A percentile compares a stretch with the other conserved stretches of the same genome.
These are phyloP conservation scores for Microplitis manilae DNA, from an alignment of 2,888 invertebrate species.

Conservation along the genomic window DNA sequence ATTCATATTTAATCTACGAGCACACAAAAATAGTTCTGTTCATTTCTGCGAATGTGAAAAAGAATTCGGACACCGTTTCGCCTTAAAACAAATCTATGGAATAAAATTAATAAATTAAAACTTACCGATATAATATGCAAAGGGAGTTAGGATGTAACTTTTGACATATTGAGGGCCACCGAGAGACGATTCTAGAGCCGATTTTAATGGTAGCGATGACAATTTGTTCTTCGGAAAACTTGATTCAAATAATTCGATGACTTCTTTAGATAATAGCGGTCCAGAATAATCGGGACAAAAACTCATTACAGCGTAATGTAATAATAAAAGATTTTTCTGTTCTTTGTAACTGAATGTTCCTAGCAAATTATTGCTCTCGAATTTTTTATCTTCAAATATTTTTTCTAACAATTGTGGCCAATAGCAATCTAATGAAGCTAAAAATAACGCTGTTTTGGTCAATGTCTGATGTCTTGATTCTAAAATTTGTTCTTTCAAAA, in stretches of 20 bases:
- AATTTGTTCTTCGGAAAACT: constrained; percentile 48
- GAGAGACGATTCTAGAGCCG: constrained; percentile 73
- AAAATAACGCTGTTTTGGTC: constrained; percentile 74
- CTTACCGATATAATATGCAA: constrained; percentile 75
- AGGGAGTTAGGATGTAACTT: constrained; percentile 74
- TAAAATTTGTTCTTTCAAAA: constrained; percentile 65
- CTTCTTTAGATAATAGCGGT: constrained; percentile 70
- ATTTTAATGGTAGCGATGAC: constrained; percentile 67
- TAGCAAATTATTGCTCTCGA: constrained; percentile 28
- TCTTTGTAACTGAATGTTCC: constrained; percentile 46
- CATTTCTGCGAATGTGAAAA: too few species aligned
- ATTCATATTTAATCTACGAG: too few species aligned
- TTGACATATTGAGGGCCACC: constrained; percentile 76
- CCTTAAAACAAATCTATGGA: neutral
- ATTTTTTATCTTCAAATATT: constrained; percentile 70
- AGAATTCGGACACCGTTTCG: too few species aligned
- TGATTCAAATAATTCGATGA: constrained; percentile 65
- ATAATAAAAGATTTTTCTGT: constrained; percentile 66
- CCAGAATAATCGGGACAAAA: constrained; percentile 72
- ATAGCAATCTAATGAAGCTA: constrained; percentile 77
- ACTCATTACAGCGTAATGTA: constrained; percentile 75
- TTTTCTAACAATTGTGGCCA: constrained; percentile 73
- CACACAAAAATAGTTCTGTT: too few species aligned
- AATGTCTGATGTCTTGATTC: constrained; percentile 57
- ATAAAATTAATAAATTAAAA: constrained; percentile 25